Percentiles rank a stretch among this genome's conserved stretches.
Conservation (phyloP, 1,140 invertebrate species). For the Contarinia nasturtii region DNA sequence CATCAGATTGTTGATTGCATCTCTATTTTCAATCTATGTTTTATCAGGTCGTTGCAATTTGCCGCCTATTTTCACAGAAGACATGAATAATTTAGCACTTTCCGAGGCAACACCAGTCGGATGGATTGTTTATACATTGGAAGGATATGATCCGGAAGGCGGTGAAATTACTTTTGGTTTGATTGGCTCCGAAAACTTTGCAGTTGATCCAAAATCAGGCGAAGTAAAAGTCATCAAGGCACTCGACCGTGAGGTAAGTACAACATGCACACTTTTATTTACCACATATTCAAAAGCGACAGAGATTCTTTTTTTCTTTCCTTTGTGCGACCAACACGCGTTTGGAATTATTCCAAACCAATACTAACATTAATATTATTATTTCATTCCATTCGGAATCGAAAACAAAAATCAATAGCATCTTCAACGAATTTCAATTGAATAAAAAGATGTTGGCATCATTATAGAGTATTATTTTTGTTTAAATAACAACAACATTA, state of each 20-base stretch:
- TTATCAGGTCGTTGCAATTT: slow-evolving; percentile 27
- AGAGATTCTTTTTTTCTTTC: background rate
- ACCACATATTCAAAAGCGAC: slow-evolving; percentile 3
- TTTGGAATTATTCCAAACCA: background rate
- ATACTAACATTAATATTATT: too few relatives aligned
- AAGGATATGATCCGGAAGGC: slow-evolving; percentile 62
- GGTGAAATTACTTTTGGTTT: slow-evolving; percentile 47
- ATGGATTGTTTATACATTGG: slow-evolving; percentile 49
- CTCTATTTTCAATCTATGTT: background rate
- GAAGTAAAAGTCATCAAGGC: slow-evolving; percentile 55
- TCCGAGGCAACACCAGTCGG: slow-evolving; percentile 61
- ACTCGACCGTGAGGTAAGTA: slow-evolving; percentile 62
- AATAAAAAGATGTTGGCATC: too few relatives aligned
- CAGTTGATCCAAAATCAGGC: slow-evolving; percentile 55
- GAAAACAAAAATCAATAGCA: too few relatives aligned
- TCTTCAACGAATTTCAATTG: too few relatives aligned
- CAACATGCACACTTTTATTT: slow-evolving; percentile 13
- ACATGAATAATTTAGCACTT: slow-evolving; percentile 52
- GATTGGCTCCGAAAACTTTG: slow-evolving; percentile 59
- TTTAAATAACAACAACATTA: too few relatives aligned
- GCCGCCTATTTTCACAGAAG: slow-evolving; percentile 45
- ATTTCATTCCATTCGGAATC: too few relatives aligned
- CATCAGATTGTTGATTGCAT: too few relatives aligned
- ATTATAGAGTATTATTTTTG: too few relatives aligned
- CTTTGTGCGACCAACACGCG: background rate